Conservation (phyloP, 2,888 invertebrate species). For the Dromius quadrimaculatus region DNA sequence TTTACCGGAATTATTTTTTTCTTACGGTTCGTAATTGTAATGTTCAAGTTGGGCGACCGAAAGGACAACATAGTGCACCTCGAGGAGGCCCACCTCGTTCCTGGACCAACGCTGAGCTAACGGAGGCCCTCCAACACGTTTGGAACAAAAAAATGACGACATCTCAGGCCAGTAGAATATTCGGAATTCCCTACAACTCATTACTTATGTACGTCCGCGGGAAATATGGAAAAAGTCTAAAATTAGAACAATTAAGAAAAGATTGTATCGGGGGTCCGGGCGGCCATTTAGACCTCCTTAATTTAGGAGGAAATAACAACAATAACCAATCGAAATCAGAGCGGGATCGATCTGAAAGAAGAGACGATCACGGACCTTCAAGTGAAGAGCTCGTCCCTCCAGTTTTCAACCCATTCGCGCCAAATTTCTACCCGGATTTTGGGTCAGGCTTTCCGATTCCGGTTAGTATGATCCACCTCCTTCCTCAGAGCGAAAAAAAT, state of each 20-base stretch:
- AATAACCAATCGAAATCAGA: conserved; percentile 71
- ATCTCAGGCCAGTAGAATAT: conserved; percentile 89
- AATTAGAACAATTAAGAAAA: conserved; percentile 87
- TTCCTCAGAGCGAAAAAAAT: conserved; percentile 84
- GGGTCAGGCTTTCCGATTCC: conserved; percentile 84
- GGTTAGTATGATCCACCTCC: conserved; percentile 85
- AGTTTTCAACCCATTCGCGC: conserved; percentile 82
- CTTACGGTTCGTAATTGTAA: conserved; percentile 22
- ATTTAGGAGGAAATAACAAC: conserved; percentile 70
- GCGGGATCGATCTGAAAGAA: conserved; percentile 58
- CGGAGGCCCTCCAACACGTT: conserved; percentile 92
- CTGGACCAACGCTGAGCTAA: conserved; percentile 92
- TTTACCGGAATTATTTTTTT: conserved; percentile 17
- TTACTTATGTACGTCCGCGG: conserved; percentile 92
- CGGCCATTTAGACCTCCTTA: conserved; percentile 75
- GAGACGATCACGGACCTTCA: conserved; percentile 69
- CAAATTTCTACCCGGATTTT: conserved; percentile 88
- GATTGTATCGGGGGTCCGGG: conserved; percentile 86
- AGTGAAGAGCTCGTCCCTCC: conserved; percentile 73
- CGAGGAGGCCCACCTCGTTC: conserved; percentile 91
- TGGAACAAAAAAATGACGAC: conserved; percentile 97
- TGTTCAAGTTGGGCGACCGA: conserved; percentile 81
- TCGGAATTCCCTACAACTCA: conserved; percentile 94
- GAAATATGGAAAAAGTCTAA: conserved; percentile 92
- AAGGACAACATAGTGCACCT: conserved; percentile 92